Evolutionary conservation across 2,888 invertebrate species (phyloP), one percentile per base, ranked within the genome.

Genomic region (Limnephilus marmoratus): DNA sequence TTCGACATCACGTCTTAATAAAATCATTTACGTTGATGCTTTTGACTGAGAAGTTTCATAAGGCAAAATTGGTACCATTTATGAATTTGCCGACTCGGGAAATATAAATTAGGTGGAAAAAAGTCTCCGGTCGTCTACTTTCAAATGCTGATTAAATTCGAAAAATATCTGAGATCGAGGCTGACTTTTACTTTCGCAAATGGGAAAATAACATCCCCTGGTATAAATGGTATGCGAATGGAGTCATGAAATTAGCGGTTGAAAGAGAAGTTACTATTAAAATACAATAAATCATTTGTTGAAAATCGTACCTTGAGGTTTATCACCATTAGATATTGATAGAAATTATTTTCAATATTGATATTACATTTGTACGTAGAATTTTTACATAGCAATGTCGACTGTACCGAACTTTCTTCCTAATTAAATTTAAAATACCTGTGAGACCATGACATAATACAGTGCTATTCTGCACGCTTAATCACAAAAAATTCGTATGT

Each of bases 61-160:
- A 68, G 24, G 24, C 7, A 24, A 68, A 68, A 68, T 68, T 68
- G 24, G n/a, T 86, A 37, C 49, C 45, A 45, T 85, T 85, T 41
- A 85, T 85, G 41, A 86, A 86, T 45, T 37, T 45, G 86, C 86
- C n/a, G 86, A 86, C 86, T 37, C 86, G 49, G 86, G 45, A 86
- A 45, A 86, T 49, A 86, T 86, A 86, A 86, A 86, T 86, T 86
- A 86, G 45, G 45, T 12, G 29, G n/a, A 86, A 86, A 86, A 85
- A 86, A 86, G n/a, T 45, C 49, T 45, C 5, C n/a, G 83, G 29
- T 45, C 86, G 7, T 86, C 45, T 86, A 24, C 86, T 45, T 86
- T 86, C 29, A 86, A 86, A 45, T 86, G 45, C 86, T 86, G 86
- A 86, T 86, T 49, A 68, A 68, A 68, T 86, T 86, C 11, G 41